Percentiles rank a stretch among this genome's conserved stretches.
Conservation (phyloP, 92 coral and sea anemone species). For the Porites evermanni region DNA sequence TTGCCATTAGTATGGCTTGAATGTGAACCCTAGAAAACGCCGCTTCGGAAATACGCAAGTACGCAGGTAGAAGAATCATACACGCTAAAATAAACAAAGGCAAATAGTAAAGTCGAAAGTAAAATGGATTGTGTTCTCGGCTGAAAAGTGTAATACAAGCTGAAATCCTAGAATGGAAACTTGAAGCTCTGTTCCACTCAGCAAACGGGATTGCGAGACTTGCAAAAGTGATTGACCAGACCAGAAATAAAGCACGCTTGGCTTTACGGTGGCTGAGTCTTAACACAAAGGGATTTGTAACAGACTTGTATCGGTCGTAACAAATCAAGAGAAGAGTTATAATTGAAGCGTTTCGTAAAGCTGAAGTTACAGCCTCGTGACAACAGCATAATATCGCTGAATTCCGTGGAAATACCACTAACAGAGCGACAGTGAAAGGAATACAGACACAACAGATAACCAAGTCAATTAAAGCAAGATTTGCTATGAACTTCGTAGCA, state of each 20-base stretch:
- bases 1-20: slow-evolving; percentile 58
- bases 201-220: slow-evolving; percentile 68
- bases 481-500: slow-evolving; percentile 79
- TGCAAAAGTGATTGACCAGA: slow-evolving; percentile 59
- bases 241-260: slow-evolving; percentile 47
- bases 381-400: slow-evolving; percentile 68
- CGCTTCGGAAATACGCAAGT: slow-evolving; percentile 82
- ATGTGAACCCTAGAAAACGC: slow-evolving; percentile 82
- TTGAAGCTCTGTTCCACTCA: slow-evolving; percentile 49
- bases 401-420: slow-evolving; percentile 57
- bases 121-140: slow-evolving; percentile 45
- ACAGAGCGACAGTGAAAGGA: slow-evolving; percentile 70
- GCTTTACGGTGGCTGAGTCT: slow-evolving; percentile 71
- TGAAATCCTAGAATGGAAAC: neutral
- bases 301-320: slow-evolving; percentile 80
- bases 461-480: slow-evolving; percentile 76
- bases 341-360: slow-evolving; percentile 81
- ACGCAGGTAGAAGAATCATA: slow-evolving; percentile 68
- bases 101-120: slow-evolving; percentile 71
- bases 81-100: slow-evolving; percentile 70
- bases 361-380: slow-evolving; percentile 84
- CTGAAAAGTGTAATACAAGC: slow-evolving; percentile 59
- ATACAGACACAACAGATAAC: slow-evolving; percentile 62
- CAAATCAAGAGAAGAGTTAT: slow-evolving; percentile 75
- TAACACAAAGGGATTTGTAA: slow-evolving; percentile 78